Conservation (phyloP, 1,140 invertebrate genomes). For the Drosophila tani region DNA sequence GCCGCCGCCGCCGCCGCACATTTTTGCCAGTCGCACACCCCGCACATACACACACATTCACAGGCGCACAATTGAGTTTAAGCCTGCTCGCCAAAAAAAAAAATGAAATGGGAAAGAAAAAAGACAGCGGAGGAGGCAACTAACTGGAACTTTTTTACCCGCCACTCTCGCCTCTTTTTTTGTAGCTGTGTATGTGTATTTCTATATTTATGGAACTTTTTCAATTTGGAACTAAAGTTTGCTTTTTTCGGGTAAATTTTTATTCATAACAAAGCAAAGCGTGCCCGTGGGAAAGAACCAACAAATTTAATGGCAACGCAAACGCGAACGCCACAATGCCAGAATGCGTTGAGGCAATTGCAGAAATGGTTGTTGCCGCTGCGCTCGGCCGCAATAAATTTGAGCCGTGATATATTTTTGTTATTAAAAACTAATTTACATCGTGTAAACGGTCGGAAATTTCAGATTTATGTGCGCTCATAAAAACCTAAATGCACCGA, state of each 20-base stretch:
- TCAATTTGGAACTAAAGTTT: slow-evolving; percentile 83
- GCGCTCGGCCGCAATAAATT: slow-evolving; percentile 54
- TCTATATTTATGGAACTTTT: slow-evolving; percentile 83
- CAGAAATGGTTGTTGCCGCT: slow-evolving; percentile 25
- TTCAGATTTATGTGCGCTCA: slow-evolving; percentile 45
- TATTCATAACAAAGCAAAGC: slow-evolving; percentile 80
- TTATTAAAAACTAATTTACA: slow-evolving; percentile 74
- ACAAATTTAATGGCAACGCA: slow-evolving; percentile 55
- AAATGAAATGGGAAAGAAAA: slow-evolving; percentile 17
- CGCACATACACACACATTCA: slow-evolving; percentile 8
- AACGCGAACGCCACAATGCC: slow-evolving; percentile 3
- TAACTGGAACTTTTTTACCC: slow-evolving; percentile 66
- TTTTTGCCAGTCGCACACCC: slow-evolving; percentile 43
- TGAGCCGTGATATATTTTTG: slow-evolving; percentile 50
- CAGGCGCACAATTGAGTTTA: slow-evolving; percentile 61
- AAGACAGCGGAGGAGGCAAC: slow-evolving; percentile 35
- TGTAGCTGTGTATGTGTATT: slow-evolving; percentile 56
- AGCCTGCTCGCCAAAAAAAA: slow-evolving; percentile 59
- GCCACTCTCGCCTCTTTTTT: slow-evolving; percentile 25
- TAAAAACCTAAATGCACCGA: slow-evolving; percentile 50
- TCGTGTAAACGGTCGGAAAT: slow-evolving; percentile 58
- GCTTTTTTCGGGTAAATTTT: slow-evolving; percentile 69
- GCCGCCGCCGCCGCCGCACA: slow-evolving; percentile 65
- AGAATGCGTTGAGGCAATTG: slow-evolving; percentile 26
- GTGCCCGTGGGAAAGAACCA: slow-evolving; percentile 60